A percentile compares a stretch with the other conserved stretches of the same genome.
phyloP scores from a whole-genome alignment of 2,113 vertebrate species.

The Phyllopteryx taeniolatus region DNA sequence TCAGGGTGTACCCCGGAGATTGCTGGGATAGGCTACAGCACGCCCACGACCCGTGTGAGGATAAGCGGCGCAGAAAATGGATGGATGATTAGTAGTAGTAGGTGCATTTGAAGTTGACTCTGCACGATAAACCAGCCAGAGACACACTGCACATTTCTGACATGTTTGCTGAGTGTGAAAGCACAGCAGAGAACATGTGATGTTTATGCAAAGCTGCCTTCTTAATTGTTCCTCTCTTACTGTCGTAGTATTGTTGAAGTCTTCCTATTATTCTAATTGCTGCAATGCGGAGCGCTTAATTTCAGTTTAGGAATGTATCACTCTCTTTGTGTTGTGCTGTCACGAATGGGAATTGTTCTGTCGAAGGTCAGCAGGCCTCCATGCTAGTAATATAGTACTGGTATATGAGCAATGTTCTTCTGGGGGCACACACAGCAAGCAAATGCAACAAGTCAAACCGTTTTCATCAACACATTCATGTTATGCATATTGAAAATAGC shows the following conservation, averaged over 20 bases:
- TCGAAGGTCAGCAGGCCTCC: slow-evolving; percentile 40
- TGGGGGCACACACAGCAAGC: slow-evolving; percentile 8
- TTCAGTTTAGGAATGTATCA: background rate
- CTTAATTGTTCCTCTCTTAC: slow-evolving; percentile 11
- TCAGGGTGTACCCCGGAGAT: too few species aligned
- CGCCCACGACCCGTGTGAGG: too few species aligned
- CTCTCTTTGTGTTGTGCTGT: slow-evolving; percentile 2
- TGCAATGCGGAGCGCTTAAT: slow-evolving; percentile 23
- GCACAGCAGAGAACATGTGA: background rate
- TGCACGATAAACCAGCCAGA: background rate
- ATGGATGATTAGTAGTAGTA: background rate
- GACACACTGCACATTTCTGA: slow-evolving; percentile 10
- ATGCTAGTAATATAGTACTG: slow-evolving; percentile 21
- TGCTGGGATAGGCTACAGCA: too few species aligned
- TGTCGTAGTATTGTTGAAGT: slow-evolving; percentile 38
- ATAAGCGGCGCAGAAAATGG: too few species aligned
- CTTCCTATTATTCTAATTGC: slow-evolving; percentile 41
- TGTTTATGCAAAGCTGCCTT: background rate
- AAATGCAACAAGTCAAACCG: slow-evolving; percentile 23
- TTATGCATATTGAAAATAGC: background rate
- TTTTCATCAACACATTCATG: slow-evolving; percentile 7
- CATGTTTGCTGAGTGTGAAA: slow-evolving; percentile 7
- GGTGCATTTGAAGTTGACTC: slow-evolving; percentile 6
- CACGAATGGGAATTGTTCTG: slow-evolving; percentile 37
- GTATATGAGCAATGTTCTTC: slow-evolving; percentile 16